Base-by-base conservation (phyloP, 2,888 invertebrate species). In the Gnatocerus cornutus region DNA sequence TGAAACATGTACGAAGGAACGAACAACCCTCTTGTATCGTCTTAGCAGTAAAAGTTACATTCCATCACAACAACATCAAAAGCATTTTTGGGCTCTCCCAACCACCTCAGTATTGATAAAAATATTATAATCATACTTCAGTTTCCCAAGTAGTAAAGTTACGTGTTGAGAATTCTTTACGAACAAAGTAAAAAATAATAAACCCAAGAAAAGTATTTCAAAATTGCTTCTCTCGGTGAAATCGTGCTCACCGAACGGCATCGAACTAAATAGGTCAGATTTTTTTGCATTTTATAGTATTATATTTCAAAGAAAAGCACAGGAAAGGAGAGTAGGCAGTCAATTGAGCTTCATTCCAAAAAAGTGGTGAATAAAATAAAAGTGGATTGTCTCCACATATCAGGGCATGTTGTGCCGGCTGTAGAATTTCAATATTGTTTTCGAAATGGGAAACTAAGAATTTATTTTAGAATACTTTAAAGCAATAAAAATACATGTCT, bases 271-370 rank as follows among this genome's bases (percentile, higher is more conserved):
- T 56, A 65, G 65, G 56, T 56, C 58, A 66, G 58, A 58, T 64
- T 66, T 58, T 64, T 58, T 43, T 41, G 39, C 63, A 50, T 53
- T 68, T 68, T 68, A 68, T 61, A 62, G 63, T 56, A 68, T 68
- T 63, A 58, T 68, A 68, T 68, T 68, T 68, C 68, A 68, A 68
- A 68, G 68, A 39, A 63, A 55, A 68, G 61, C 53, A 52, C 43
- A 63, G 63, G 43, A 53, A 21, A n/a, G 13, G 33, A 62, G 21
- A 3, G 7, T 14, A 21, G 58, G 43, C 41, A 58, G 46, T 16
- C 37, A 37, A 21, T 62, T 29, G 48, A 56, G 65, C 56, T 56
- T 55, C 55, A 64, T 64, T 64, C 45, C 64, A 55, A 45, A 45
- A 64, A 55, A 53, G 64, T 64, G 37, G 33, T 37, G 4, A 21